Base-by-base conservation (phyloP, 2,888 invertebrate genomes). In the Hirtodrosophila duncani region DNA sequence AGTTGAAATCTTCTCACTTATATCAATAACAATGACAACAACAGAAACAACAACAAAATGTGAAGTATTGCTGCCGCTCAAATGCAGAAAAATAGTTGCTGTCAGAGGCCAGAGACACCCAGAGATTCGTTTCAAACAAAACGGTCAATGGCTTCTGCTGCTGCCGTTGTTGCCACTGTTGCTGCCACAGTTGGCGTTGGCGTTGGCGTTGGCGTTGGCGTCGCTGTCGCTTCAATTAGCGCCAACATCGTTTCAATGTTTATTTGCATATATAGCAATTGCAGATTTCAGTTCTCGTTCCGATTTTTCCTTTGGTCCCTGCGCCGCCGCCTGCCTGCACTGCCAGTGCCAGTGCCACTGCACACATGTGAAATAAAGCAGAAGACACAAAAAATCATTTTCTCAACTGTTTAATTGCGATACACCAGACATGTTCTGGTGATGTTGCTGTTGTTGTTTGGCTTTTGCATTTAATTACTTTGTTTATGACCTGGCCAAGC, bases 351-450 rank as follows among this genome's bases (percentile, higher is more conserved):
- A n/a, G n/a, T 20, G 3, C 26, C 3, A n/a, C 26, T n/a, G 29
- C 36, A 45, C 62, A 71, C 53, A 61, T 65, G 65, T 65, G 71
- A 64, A 61, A 75, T 62, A 59, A 75, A 60, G 67, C 71, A 79
- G 71, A 55, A 46, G 45, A 56, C 53, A 38, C 59, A 52, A 45
- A 63, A 59, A 75, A 75, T 67, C 70, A 70, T 70, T 72, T 75
- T 57, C 74, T 56, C 42, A 64, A 64, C 75, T 74, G 71, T 79
- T 74, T 79, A 75, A 79, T 75, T 77, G 75, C 81, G 59, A 63
- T 75, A 23, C 27, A n/a, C 41, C 39, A 31, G 36, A n/a, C n/a
- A n/a, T n/a, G n/a, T n/a, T n/a, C n/a, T n/a, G n/a, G n/a, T n/a
- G n/a, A n/a, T n/a, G 39, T 50, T 46, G 13, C 42, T 59, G 48